Base-by-base conservation (phyloP, 1,140 invertebrate genomes). In the Carposina sasakii region DNA sequence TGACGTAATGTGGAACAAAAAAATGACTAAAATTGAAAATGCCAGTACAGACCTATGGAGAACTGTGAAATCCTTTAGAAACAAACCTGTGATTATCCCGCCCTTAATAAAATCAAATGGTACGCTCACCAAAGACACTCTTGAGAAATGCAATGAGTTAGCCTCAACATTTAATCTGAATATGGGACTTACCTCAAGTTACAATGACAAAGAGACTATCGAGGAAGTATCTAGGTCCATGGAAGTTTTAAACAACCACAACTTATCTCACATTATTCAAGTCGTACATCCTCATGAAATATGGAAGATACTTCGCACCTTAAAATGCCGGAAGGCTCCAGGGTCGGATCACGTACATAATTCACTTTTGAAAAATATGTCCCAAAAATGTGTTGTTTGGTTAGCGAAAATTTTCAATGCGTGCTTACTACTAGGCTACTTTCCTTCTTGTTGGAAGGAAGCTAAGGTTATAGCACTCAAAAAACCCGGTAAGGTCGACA, bases 51-150 rank as follows among this genome's bases (percentile, higher is more conserved):
- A 42, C n/a, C 3, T 42, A 19, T 42, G 40, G 40, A 22, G 40
- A n/a, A 3, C 28, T 13, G 24, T 28, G 1, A 42, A 17, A 15
- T 24, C 40, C 8, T 16, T 42, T 12, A 24, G 20, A 6, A 26
- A 5, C 8, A 58, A 66, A 15, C 54, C n/a, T 13, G n/a, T 10
- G 5, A 5, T 19, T n/a, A 26, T 42, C 16, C 22, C 40, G 22
- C 13, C 40, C 5, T 24, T 42, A 1, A 42, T 19, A 28, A 26
- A 22, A 8, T 5, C 22, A 17, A 17, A 1, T 16, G 22, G 23
- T 10, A 26, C 21, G 15, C 1, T 42, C 13, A 19, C 40, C 3
- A 26, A 22, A 28, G 10, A 22, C 3, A 10, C 28, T 4, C 15
- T 12, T 22, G 40, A 42, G 15, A 22, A 42, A 15, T 42, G 22